Percentiles rank a stretch among this genome's conserved stretches.
Conservation (phyloP, 2,797 vertebrate genomes). For the Malacoraja senta region DNA sequence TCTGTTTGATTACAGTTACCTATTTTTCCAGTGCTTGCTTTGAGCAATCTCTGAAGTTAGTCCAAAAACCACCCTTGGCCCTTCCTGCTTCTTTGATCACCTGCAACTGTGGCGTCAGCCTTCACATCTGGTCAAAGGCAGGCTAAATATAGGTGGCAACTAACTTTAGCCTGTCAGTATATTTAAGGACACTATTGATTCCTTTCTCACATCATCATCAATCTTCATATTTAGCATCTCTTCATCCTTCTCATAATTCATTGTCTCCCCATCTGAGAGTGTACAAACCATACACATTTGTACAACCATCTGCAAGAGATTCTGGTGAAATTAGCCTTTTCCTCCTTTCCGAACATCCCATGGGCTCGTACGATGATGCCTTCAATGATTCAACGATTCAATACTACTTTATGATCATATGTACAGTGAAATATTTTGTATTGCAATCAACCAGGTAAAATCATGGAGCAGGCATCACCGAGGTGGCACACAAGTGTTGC, state of each 20-base stretch:
- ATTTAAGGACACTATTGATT: not conserved
- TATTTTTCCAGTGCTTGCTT: not conserved
- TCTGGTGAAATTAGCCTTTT: not conserved
- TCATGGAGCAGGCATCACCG: no score
- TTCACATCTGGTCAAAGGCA: not conserved
- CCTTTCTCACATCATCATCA: not conserved
- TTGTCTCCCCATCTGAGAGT: not conserved
- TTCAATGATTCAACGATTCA: no score
- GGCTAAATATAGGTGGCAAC: not conserved
- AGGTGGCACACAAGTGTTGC: no score
- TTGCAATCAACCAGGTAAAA: no score
- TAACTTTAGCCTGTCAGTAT: not conserved
- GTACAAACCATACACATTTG: not conserved
- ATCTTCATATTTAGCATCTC: not conserved
- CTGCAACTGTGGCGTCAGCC: not conserved
- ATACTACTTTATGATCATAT: no score
- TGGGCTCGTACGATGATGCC: no score
- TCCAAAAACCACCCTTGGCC: not conserved
- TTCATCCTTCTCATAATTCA: not conserved
- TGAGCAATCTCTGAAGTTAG: not conserved
- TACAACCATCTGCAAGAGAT: not conserved
- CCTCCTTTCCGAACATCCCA: not conserved
- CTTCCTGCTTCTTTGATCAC: not conserved
- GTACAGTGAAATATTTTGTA: no score
- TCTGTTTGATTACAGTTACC: not conserved